Percentiles rank a stretch among this genome's conserved stretches.
Evolutionary conservation across 2,113 vertebrate species (phyloP).

Genomic region (Prietella phreatophila): DNA sequence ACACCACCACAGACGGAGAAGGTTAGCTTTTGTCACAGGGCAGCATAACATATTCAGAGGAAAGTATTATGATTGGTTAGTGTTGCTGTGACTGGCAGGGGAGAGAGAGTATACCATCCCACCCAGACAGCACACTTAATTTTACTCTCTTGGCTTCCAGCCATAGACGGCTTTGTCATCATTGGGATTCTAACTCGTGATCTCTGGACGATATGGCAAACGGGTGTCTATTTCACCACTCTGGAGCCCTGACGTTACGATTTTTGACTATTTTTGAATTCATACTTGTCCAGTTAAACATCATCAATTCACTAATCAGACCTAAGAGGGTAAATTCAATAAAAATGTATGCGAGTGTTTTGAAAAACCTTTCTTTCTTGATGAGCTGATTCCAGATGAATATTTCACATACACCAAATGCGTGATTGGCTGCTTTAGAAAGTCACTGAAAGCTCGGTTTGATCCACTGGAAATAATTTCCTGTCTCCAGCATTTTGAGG

Average conservation of each 20-base stretch:
- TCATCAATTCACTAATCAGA: not conserved
- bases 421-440: not conserved
- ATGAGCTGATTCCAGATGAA: not conserved
- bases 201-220: not conserved
- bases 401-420: not conserved
- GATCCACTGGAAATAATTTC: not conserved
- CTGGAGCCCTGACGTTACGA: not conserved
- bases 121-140: not conserved
- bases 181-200: not conserved
- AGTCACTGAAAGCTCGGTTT: not conserved
- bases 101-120: not conserved
- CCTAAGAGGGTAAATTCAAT: not conserved
- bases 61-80: not conserved
- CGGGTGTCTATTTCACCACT: not conserved
- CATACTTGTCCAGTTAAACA: too few relatives aligned
- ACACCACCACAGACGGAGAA: not conserved
- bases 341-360: not conserved
- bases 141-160: not conserved
- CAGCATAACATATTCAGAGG: not conserved
- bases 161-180: not conserved
- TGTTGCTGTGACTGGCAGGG: not conserved
- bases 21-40: not conserved
- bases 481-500: not conserved
- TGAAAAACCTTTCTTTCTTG: not conserved
- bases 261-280: not conserved